Percentiles rank a stretch among this genome's conserved stretches.
phyloP scores from a whole-genome alignment of 2,888 invertebrate species.

The Choristoneura rosaceana region DNA sequence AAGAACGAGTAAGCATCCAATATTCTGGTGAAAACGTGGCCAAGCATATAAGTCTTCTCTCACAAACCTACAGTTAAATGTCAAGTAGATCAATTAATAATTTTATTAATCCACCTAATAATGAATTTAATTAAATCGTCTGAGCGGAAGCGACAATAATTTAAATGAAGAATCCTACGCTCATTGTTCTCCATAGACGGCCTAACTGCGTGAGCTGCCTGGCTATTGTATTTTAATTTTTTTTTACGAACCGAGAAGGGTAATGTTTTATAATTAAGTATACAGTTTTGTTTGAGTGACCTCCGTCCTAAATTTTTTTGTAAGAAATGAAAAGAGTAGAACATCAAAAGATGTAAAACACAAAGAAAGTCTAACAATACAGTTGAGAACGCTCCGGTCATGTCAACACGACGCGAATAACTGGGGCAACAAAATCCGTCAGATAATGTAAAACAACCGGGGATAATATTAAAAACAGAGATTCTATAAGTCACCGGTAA shows the following conservation, averaged over 20 bases:
- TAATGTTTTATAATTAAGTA: constrained; percentile 23
- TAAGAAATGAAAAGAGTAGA: constrained; percentile 1
- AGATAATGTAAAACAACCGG: constrained; percentile 19
- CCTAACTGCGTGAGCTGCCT: constrained; percentile 11
- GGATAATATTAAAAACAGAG: too few relatives aligned
- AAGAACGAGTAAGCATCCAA: too few relatives aligned
- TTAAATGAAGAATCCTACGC: constrained; percentile 11
- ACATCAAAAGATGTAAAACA: constrained; percentile 12
- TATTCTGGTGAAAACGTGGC: neutral
- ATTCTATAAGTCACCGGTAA: too few relatives aligned
- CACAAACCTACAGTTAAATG: neutral
- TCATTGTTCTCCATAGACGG: constrained; percentile 31
- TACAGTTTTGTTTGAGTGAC: constrained; percentile 18
- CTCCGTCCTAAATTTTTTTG: neutral
- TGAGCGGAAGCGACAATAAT: constrained; percentile 4
- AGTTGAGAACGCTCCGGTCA: constrained; percentile 3
- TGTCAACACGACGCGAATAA: constrained; percentile 12
- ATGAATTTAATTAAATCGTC: neutral
- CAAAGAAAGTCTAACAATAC: constrained; percentile 18
- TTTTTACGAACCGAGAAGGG: constrained; percentile 30
- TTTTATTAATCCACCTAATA: neutral
- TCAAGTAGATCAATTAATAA: neutral
- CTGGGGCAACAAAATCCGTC: constrained; percentile 2
- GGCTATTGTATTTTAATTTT: constrained; percentile 36
- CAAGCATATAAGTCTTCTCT: neutral